Evolutionary conservation across 2,888 invertebrate species (phyloP).

Genomic region (Shargacucullia verbasci): DNA sequence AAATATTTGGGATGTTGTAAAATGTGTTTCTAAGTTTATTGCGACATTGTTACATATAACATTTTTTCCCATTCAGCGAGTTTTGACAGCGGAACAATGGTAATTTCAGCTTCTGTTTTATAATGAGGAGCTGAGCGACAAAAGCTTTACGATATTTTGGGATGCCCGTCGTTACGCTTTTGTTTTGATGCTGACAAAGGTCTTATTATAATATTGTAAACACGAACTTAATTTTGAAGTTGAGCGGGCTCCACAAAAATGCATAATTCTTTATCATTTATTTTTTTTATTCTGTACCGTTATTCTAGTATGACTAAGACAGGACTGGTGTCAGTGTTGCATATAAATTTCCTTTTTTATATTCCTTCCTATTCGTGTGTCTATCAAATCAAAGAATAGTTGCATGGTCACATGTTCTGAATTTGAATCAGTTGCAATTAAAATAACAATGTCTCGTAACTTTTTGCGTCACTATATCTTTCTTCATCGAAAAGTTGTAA

Average conservation of each 20-base stretch:
- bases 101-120: constrained; percentile 80
- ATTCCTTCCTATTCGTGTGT: constrained; percentile 30
- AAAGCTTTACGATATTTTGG: constrained; percentile 64
- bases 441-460: constrained; percentile 16
- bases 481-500: constrained; percentile 47
- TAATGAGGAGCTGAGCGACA: constrained; percentile 71
- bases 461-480: constrained; percentile 40
- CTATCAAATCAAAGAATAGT: constrained; percentile 22
- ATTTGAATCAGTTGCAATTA: constrained; percentile 33
- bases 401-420: constrained; percentile 9
- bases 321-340: constrained; percentile 3
- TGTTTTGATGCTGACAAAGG: constrained; percentile 57
- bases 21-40: constrained; percentile 80
- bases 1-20: constrained; percentile 83
- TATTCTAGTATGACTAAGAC: constrained; percentile 12
- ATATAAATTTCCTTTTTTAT: constrained; percentile 38
- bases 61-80: constrained; percentile 76
- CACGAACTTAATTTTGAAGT: constrained; percentile 39
- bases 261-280: constrained; percentile 34
- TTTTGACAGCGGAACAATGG: constrained; percentile 82
- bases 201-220: constrained; percentile 49
- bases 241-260: constrained; percentile 30
- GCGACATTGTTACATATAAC: constrained; percentile 80
- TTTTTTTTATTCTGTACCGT: constrained; percentile 16
- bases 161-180: constrained; percentile 54